Percentiles rank a stretch among this genome's conserved stretches.
Conservation (phyloP, 2,797 vertebrate genomes). For the Alca torda region DNA sequence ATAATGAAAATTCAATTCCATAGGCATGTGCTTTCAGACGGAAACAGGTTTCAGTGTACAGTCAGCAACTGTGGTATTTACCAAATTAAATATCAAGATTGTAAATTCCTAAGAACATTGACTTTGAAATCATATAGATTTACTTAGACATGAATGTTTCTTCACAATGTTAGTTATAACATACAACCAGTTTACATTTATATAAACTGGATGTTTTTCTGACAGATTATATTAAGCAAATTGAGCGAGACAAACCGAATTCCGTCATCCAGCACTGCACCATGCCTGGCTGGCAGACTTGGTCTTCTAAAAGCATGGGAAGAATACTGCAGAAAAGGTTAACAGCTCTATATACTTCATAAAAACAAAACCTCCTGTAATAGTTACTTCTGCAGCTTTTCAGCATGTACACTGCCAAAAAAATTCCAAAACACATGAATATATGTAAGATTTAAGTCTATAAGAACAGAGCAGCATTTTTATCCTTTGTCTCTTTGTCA, state of each 20-base stretch:
- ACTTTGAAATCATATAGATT: neutral
- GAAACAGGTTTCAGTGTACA: neutral
- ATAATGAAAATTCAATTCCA: neutral
- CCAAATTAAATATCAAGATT: neutral
- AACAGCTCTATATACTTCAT: neutral
- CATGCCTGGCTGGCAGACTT: accelerated
- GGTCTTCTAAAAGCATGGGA: neutral
- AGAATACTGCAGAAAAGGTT: neutral
- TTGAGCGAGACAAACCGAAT: neutral
- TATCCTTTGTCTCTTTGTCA: neutral
- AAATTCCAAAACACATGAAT: neutral
- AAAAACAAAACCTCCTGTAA: neutral
- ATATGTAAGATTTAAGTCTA: accelerated
- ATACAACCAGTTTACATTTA: neutral
- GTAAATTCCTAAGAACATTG: neutral
- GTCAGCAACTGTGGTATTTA: neutral
- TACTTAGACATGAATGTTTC: neutral
- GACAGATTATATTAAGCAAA: neutral
- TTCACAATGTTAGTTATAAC: neutral
- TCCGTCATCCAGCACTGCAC: neutral
- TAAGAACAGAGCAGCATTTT: neutral
- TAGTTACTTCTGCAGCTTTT: neutral
- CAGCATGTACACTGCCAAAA: neutral
- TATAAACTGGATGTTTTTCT: neutral
- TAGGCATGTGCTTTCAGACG: neutral